Base-by-base conservation (phyloP, 2,113 vertebrate genomes). In the Speoplatyrhinus poulsoni region DNA sequence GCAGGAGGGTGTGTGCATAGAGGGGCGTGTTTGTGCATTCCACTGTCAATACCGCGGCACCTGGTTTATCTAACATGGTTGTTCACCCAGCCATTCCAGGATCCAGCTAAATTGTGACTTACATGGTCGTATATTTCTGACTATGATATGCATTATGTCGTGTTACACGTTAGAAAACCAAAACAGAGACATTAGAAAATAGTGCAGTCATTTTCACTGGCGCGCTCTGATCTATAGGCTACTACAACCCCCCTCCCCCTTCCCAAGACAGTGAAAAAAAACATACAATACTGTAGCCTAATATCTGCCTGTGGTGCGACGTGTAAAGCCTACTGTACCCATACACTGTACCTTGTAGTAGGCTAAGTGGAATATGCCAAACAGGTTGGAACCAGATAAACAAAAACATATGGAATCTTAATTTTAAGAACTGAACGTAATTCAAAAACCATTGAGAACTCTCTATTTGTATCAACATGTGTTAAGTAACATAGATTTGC, bases 1-100 rank as follows among this genome's bases (percentile, higher is more conserved):
- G 47, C 8, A 0, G 56, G 62, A n/a, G 46, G 52, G 76, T 78
- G 77, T 86, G 82, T 70, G 66, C 82, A 3, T 26, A 17, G 59
- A 77, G 57, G 61, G 83, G 84, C 64, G 84, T 87, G 83, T 86
- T 75, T 75, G 67, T 84, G 84, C 82, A 85, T 86, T 72, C 80
- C 83, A 75, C 85, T 80, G 32, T 76, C 88, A 86, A 82, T 73
- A 79, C 76, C 82, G 79, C 71, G 62, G 69, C 74, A 76, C 80
- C 83, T 80, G 70, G 73, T 73, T 11, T 72, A 53, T 67, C 73
- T 62, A 54, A 63, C 36, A 70, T 58, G 46, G 47, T 6, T 48
- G 66, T 75, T 73, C 46, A 55, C 46, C 62, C 54, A 59, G 9
- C 49, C 53, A 52, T 32, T 12, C 16, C 4, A 46, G 52, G 50